phyloP scores from a whole-genome alignment of 2,113 vertebrate genomes.

The Erythrocebus patas region DNA sequence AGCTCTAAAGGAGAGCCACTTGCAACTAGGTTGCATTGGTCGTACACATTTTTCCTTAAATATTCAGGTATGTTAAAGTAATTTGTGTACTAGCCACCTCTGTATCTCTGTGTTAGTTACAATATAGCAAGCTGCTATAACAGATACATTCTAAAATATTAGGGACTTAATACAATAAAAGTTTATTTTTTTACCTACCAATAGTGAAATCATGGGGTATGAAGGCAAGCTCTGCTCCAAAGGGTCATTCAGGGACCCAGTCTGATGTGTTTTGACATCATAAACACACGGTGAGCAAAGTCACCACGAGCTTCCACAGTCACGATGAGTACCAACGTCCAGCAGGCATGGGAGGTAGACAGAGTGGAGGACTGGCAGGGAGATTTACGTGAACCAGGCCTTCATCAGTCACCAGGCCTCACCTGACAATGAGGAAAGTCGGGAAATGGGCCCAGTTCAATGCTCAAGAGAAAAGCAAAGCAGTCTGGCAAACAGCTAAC shows the following conservation, averaged over 20 bases:
- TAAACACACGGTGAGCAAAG: not conserved
- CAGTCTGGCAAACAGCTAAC: not conserved
- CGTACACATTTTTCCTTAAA: not conserved
- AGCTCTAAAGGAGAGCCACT: fast-evolving
- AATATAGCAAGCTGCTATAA: not conserved
- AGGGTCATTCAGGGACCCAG: not conserved
- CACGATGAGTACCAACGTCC: fast-evolving
- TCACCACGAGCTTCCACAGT: not conserved
- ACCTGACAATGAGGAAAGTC: not conserved
- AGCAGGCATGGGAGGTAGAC: not conserved
- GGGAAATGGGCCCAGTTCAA: not conserved
- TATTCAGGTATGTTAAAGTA: not conserved
- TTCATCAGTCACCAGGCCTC: not conserved
- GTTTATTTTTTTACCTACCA: not conserved
- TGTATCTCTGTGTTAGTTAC: not conserved
- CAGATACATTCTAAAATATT: not conserved
- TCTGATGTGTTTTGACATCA: not conserved
- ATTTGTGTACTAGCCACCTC: not conserved
- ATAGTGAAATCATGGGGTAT: not conserved
- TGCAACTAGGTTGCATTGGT: fast-evolving
- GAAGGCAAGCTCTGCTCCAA: not conserved
- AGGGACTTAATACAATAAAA: too few species aligned
- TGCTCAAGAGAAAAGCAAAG: not conserved
- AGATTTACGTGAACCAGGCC: fast-evolving
- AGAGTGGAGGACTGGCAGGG: not conserved